Percentiles rank a stretch among this genome's conserved stretches.
phyloP scores from a whole-genome alignment of 2,113 vertebrate genomes.

The Albula goreensis region DNA sequence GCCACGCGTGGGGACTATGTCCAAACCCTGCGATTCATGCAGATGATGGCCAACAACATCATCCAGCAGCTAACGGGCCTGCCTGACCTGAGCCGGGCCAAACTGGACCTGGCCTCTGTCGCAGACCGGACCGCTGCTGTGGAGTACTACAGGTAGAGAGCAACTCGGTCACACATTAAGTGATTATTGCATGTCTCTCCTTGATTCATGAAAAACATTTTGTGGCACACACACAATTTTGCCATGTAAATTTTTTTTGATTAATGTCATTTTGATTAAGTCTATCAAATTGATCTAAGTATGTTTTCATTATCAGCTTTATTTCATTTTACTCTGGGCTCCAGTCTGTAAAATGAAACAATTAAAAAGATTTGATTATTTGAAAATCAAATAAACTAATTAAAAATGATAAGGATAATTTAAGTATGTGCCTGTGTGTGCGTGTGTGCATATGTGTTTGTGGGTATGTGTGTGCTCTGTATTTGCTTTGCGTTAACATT shows the following conservation, averaged over 20 bases:
- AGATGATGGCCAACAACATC: conserved; percentile 79
- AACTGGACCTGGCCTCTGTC: conserved; percentile 66
- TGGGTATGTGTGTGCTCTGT: background rate
- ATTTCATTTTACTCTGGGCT: no score
- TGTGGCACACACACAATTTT: background rate
- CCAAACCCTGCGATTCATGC: conserved; percentile 82
- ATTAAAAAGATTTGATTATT: no score
- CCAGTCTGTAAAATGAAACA: no score
- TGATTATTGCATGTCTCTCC: background rate
- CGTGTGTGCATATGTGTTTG: no score
- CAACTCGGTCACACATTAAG: background rate
- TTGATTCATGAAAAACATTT: background rate
- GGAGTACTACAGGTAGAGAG: conserved; percentile 86
- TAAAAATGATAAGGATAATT: background rate
- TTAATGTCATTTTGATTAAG: no score
- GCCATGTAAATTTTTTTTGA: no score
- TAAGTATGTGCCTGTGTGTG: no score
- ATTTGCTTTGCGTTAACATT: background rate
- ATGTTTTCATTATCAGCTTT: no score
- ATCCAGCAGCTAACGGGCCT: conserved; percentile 77
- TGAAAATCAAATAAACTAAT: background rate
- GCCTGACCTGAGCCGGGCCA: conserved; percentile 70
- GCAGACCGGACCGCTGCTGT: conserved; percentile 64
- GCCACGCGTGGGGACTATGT: conserved; percentile 80
- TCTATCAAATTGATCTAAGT: no score